Percentiles rank a stretch among this genome's conserved stretches.
phyloP scores from a whole-genome alignment of 2,888 invertebrate species.

The Ceratothoa steindachneri region DNA sequence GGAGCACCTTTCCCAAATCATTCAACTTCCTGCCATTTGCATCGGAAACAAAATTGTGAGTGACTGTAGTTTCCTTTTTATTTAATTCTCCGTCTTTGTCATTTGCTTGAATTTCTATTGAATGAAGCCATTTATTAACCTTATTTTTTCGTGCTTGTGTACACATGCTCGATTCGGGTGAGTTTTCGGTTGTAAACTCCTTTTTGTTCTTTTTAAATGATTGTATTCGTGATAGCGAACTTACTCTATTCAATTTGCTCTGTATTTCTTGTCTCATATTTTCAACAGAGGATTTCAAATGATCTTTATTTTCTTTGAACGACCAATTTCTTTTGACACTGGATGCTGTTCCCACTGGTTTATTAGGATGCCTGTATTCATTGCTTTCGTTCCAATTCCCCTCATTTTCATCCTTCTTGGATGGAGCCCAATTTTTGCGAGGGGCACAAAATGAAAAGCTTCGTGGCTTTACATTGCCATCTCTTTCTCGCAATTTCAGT shows the following conservation, averaged over 20 bases:
- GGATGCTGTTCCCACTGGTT: not conserved
- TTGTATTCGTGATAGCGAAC: not conserved
- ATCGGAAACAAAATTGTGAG: not conserved
- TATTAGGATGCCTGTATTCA: not conserved
- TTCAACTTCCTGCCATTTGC: not conserved
- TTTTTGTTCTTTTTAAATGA: slow-evolving; percentile 16
- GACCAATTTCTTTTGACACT: not conserved
- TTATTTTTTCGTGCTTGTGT: slow-evolving; percentile 23
- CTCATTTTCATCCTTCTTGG: not conserved
- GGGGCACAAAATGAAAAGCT: not conserved
- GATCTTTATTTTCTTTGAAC: not conserved
- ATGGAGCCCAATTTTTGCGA: not conserved
- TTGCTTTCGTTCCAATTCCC: not conserved
- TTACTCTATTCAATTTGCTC: not conserved
- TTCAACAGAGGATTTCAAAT: not conserved
- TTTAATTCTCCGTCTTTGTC: not conserved
- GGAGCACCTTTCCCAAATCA: not conserved
- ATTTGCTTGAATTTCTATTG: slow-evolving; percentile 19
- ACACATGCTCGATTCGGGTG: not conserved
- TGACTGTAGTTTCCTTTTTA: not conserved
- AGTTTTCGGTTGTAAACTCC: not conserved
- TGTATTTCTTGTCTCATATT: slow-evolving; percentile 3
- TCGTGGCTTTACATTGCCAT: not conserved
- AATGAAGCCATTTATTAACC: slow-evolving; percentile 41
- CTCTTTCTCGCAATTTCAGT: slow-evolving; percentile 24